Conservation (phyloP, 2,113 vertebrate species). For the Macrotus californicus region DNA sequence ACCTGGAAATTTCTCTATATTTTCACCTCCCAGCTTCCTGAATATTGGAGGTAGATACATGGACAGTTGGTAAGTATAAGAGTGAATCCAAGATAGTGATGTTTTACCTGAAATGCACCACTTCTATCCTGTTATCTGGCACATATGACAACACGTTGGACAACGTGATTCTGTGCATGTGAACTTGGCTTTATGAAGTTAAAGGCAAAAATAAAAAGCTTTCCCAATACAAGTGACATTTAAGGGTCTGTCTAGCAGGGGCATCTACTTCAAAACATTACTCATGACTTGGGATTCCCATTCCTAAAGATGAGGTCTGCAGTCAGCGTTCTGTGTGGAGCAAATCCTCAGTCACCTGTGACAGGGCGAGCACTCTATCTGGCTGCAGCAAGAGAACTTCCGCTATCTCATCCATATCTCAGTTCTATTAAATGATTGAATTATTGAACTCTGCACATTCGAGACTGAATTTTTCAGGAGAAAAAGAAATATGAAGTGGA, state of each 20-base stretch:
- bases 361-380: background rate
- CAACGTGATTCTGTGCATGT: background rate
- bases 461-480: slow-evolving; percentile 12
- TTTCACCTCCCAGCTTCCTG: background rate
- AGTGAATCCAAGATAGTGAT: background rate
- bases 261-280: background rate
- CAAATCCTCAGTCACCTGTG: background rate
- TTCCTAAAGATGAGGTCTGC: background rate
- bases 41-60: background rate
- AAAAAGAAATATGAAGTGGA: background rate
- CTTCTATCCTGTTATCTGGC: background rate
- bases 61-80: background rate
- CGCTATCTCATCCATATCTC: background rate
- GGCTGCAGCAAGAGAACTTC: background rate
- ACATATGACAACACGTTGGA: background rate
- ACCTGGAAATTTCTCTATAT: background rate
- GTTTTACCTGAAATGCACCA: background rate
- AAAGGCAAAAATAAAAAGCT: background rate
- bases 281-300: background rate
- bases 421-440: background rate
- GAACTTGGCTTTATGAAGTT: background rate
- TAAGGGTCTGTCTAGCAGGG: background rate
- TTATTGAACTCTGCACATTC: background rate
- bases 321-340: too few species aligned
- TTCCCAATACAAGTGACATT: background rate